phyloP scores from a whole-genome alignment of 2,797 vertebrate genomes.

The Echeneis naucrates region DNA sequence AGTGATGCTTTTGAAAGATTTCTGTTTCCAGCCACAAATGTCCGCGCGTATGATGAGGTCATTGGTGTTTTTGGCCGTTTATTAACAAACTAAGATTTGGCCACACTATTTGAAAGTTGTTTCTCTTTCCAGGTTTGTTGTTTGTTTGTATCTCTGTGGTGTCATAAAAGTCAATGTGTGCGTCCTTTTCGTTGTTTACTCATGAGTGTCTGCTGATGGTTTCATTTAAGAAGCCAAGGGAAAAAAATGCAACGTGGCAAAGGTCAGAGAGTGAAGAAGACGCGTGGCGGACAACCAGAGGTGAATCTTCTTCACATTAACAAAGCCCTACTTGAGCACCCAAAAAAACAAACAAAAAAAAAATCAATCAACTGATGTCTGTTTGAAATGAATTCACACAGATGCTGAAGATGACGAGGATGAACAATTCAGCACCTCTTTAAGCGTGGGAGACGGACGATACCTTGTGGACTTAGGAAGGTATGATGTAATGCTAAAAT shows the following conservation, averaged over 20 bases:
- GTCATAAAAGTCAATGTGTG: too few relatives aligned
- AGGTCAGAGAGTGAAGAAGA: background rate
- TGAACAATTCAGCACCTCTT: constrained; percentile 34
- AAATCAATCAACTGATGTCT: background rate
- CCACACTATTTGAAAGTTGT: too few relatives aligned
- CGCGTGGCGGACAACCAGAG: background rate
- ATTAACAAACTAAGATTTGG: background rate
- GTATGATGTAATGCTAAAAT: constrained; percentile 16
- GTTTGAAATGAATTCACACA: constrained; percentile 16
- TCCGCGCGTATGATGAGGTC: background rate
- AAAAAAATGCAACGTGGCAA: background rate
- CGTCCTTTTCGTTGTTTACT: background rate
- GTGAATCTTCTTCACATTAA: constrained; percentile 18
- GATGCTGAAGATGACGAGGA: constrained; percentile 25
- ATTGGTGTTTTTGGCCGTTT: background rate
- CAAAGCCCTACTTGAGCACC: background rate
- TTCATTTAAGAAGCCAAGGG: constrained; percentile 1
- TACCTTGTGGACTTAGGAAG: constrained; percentile 65
- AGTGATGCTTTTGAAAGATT: too few relatives aligned
- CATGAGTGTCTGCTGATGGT: background rate
- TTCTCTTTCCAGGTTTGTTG: too few relatives aligned
- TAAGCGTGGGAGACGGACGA: constrained; percentile 57
- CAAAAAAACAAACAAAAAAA: background rate
- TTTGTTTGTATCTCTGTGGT: too few relatives aligned
- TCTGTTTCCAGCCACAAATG: too few relatives aligned